Evolutionary conservation across 2,113 vertebrate species (phyloP).

Genomic region (Sturnira hondurensis): DNA sequence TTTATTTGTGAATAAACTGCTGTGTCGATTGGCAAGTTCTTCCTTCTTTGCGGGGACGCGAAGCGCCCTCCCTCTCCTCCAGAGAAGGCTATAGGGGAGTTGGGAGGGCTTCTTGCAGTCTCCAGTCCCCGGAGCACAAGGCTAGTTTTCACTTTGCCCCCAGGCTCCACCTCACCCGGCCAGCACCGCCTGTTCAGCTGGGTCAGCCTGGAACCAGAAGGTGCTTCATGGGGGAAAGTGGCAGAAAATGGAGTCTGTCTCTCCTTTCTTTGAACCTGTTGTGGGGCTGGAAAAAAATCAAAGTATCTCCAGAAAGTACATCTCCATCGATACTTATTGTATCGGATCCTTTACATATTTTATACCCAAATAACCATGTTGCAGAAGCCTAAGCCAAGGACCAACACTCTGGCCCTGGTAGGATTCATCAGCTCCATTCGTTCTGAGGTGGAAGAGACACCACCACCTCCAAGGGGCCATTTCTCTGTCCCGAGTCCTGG

Average conservation of each 20-base stretch:
- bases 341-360: background rate
- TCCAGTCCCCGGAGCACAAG: background rate
- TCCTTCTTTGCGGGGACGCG: background rate
- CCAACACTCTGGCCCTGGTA: background rate
- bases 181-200: background rate
- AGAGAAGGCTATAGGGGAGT: background rate
- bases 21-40: background rate
- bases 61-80: background rate
- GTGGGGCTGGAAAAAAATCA: background rate
- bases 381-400: background rate
- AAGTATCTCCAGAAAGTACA: background rate
- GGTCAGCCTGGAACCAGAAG: background rate
- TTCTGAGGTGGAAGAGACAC: background rate
- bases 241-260: too few species aligned
- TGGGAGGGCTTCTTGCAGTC: background rate
- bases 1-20: slow-evolving; percentile 70
- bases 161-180: background rate
- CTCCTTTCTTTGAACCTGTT: background rate
- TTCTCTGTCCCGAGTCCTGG: background rate
- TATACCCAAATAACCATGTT: background rate
- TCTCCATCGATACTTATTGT: background rate
- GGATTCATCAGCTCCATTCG: background rate
- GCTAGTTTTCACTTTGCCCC: too few species aligned
- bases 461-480: background rate
- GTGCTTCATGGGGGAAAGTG: background rate